phyloP scores from a whole-genome alignment of 2,888 invertebrate species.

The Caradrina kadenii region DNA sequence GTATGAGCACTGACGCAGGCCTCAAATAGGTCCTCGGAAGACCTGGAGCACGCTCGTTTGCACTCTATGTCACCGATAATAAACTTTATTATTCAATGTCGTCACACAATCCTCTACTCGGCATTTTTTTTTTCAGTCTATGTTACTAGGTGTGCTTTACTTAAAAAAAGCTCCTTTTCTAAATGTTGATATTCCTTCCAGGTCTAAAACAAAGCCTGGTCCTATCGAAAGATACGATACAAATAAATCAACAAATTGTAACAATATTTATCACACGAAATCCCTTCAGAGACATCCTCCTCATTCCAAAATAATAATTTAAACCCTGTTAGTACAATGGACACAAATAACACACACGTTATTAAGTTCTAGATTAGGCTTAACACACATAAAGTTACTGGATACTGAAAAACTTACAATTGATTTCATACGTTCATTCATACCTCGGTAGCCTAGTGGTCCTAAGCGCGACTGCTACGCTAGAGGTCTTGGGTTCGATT shows the following conservation, averaged over 20 bases:
- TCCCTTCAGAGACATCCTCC: conserved; percentile 2
- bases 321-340: conserved; percentile 11
- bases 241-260: neutral
- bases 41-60: neutral
- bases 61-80: neutral
- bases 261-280: conserved; percentile 29
- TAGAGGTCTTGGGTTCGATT: too few relatives aligned
- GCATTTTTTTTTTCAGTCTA: neutral
- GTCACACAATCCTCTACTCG: neutral
- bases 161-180: neutral
- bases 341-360: conserved; percentile 25
- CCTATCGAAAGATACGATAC: neutral
- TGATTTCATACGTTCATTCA: neutral
- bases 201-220: neutral
- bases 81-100: neutral
- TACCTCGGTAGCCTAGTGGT: too few relatives aligned
- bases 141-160: neutral
- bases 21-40: neutral
- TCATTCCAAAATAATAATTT: conserved; percentile 7
- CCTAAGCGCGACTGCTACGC: too few relatives aligned
- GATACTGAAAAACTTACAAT: conserved; percentile 23
- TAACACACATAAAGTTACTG: conserved; percentile 3
- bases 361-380: conserved; percentile 20
- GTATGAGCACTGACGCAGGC: neutral
- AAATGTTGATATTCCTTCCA: neutral